These are phyloP conservation scores for Chloroclystis v-ata DNA, from an alignment of 2,888 invertebrate genomes.

Conservation along the genomic window DNA sequence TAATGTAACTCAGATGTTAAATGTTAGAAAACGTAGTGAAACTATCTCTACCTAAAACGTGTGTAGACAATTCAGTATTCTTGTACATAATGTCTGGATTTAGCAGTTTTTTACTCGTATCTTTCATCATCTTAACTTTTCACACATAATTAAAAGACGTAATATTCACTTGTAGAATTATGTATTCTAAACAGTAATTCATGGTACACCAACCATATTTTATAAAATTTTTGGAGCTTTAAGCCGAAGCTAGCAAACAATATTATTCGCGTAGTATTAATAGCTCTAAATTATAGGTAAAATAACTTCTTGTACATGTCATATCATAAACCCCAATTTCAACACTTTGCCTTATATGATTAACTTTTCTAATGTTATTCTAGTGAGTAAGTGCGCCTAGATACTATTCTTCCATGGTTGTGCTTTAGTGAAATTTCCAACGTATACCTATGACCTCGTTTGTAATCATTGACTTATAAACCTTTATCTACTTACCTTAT, in stretches of 20 bases:
- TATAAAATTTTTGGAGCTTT: not conserved
- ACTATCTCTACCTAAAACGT: slow-evolving; percentile 4
- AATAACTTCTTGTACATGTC: slow-evolving; percentile 36
- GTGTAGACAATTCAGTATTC: slow-evolving; percentile 6
- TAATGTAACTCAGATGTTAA: slow-evolving; percentile 2
- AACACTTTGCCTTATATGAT: slow-evolving; percentile 75
- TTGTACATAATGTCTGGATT: slow-evolving; percentile 1
- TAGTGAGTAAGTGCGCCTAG: slow-evolving; percentile 73
- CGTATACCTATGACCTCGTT: slow-evolving; percentile 42
- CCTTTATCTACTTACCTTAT: slow-evolving; percentile 41
- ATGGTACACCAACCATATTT: not conserved
- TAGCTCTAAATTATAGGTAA: slow-evolving; percentile 3
- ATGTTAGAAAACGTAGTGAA: slow-evolving; percentile 4
- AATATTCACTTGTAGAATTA: not conserved
- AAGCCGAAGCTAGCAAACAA: not conserved
- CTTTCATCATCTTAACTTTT: not conserved
- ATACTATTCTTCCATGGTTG: slow-evolving; percentile 78
- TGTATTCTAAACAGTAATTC: not conserved
- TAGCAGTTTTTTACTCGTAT: not conserved
- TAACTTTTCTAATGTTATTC: slow-evolving; percentile 67
- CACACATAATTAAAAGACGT: not conserved
- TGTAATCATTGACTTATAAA: slow-evolving; percentile 44
- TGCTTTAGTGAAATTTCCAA: slow-evolving; percentile 75
- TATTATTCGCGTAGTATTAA: slow-evolving; percentile 7
- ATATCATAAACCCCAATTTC: slow-evolving; percentile 67